Conservation (phyloP, 2,797 vertebrate species). For the Neoniphon sammara region DNA sequence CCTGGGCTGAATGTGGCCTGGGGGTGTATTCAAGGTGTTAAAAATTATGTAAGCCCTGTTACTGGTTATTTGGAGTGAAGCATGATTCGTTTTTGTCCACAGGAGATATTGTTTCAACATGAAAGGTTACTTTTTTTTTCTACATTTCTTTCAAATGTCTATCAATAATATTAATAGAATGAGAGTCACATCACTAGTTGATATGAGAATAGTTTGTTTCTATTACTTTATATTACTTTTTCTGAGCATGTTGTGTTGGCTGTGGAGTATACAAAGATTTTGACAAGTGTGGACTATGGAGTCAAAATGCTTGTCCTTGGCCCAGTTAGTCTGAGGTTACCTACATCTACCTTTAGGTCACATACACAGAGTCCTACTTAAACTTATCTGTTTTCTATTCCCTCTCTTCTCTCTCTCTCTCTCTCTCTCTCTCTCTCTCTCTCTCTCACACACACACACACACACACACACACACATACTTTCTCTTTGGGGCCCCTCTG, state of each 20-base stretch:
- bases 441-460: background rate
- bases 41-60: background rate
- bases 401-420: background rate
- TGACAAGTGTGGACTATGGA: background rate
- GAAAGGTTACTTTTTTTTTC: too few species aligned
- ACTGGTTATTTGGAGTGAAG: background rate
- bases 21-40: background rate
- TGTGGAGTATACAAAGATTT: background rate
- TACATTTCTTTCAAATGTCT: background rate
- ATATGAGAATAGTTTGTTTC: too few species aligned
- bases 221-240: too few species aligned
- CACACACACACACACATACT: background rate
- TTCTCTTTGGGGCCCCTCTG: conserved; percentile 17
- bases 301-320: conserved; percentile 9
- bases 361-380: too few species aligned
- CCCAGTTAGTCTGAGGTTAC: conserved; percentile 21
- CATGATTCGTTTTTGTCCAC: background rate
- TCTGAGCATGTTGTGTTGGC: too few species aligned
- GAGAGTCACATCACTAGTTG: too few species aligned
- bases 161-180: too few species aligned
- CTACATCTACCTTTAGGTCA: background rate
- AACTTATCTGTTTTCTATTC: background rate
- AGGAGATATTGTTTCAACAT: too few species aligned
- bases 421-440: conserved; percentile 1
- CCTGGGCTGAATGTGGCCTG: background rate